Base-by-base conservation (phyloP, 2,113 vertebrate genomes). In the Lagenorhynchus albirostris region DNA sequence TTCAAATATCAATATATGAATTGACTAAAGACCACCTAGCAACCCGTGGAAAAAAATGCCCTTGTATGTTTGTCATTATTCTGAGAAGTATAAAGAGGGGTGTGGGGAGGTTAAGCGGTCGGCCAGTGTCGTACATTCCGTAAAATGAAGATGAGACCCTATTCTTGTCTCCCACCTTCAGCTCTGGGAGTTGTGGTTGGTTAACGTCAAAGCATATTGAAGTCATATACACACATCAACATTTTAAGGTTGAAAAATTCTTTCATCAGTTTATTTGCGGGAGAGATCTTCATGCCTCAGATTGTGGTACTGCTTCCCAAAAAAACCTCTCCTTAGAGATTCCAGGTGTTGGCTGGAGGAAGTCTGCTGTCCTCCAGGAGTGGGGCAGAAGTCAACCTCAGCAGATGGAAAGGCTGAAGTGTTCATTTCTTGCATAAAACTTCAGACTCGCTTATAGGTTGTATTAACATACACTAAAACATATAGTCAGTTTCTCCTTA, bases 71-170 rank as follows among this genome's bases (percentile, higher is more conserved):
- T 71, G 50, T 29, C 36, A 41, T 73, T 83, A 13, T 73, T 74
- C 50, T 58, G 31, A 47, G 20, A 71, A 55, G 33, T 5, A 4
- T 25, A 13, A 67, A 25, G 1, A 74, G 63, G 92, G 1, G 21
- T 0, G 20, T 11, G 36, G 10, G 33, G 29, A 29, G 14, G 38
- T 25, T 60, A 41, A 33, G 33, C 15, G 14, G 38, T 25, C 62
- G 31, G 20, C 20, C 60, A 23, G 20, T 1, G 14, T 62, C 29
- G 26, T 0, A 8, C 1, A 4, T 17, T 47, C 4, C 1, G 58
- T 55, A 50, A 55, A 11, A 17, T 33, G 21, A 85, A 79, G 68
- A 25, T 23, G 63, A 70, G 29, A 15, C 53, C 7, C 23, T 10
- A 6, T 77, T 38, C 9, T 77, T 29, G 4, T 11, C 29, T 85